phyloP scores from a whole-genome alignment of 2,113 vertebrate species.

The Neomonachus schauinslandi region DNA sequence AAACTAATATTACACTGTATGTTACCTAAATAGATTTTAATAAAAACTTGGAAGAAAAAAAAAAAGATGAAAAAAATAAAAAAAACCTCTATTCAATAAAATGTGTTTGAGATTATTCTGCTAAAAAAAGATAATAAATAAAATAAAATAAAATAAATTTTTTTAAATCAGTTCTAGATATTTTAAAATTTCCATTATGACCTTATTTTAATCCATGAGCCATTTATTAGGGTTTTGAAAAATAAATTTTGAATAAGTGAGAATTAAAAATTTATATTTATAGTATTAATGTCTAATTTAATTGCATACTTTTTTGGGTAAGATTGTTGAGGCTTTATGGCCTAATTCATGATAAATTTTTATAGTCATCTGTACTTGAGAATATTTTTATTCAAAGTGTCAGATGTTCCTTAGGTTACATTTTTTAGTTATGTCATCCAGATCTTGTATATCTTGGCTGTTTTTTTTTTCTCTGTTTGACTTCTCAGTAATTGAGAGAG shows the following conservation, averaged over 20 bases:
- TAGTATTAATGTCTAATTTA: background rate
- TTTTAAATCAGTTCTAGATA: background rate
- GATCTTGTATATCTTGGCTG: background rate
- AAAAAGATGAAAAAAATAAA: too few relatives aligned
- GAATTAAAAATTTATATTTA: slow-evolving; percentile 17
- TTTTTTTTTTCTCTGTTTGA: background rate
- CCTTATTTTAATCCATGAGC: background rate
- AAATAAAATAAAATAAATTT: background rate
- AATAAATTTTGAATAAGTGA: background rate
- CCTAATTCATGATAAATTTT: background rate
- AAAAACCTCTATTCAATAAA: background rate
- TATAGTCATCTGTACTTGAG: background rate
- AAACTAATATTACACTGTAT: background rate
- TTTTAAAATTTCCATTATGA: slow-evolving; percentile 5
- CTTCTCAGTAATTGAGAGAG: background rate
- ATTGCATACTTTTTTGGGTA: background rate
- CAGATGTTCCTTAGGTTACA: background rate
- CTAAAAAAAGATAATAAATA: background rate
- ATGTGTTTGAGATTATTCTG: background rate
- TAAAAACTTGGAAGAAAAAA: background rate
- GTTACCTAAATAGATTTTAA: background rate
- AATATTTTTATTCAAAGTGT: background rate
- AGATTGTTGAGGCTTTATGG: background rate
- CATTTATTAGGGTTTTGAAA: background rate
- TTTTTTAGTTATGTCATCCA: background rate